These are phyloP conservation scores for Pherbina coryleti DNA, from an alignment of 2,888 invertebrate genomes.

Conservation along the genomic window DNA sequence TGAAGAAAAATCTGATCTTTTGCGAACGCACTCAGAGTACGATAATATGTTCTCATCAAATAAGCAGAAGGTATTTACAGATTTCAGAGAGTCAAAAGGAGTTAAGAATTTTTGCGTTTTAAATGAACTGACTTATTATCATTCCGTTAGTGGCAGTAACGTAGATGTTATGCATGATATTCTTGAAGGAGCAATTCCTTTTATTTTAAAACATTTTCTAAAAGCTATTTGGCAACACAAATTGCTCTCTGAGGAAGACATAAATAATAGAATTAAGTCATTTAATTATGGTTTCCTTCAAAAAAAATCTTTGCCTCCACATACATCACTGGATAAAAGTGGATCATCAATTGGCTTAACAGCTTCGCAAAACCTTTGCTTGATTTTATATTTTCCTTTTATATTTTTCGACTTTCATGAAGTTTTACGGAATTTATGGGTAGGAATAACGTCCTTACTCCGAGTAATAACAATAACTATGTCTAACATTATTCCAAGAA, in stretches of 20 bases:
- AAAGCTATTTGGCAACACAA: background rate
- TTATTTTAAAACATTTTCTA: constrained; percentile 1
- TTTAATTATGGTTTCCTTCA: constrained; percentile 32
- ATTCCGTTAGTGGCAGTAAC: constrained; percentile 24
- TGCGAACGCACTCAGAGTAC: background rate
- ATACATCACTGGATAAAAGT: constrained; percentile 1
- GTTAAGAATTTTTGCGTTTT: background rate
- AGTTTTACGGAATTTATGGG: background rate
- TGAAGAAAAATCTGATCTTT: too few relatives aligned
- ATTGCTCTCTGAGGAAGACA: constrained; percentile 11
- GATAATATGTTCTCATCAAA: background rate
- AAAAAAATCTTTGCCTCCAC: background rate
- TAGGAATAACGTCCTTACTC: background rate
- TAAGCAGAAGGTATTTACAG: background rate
- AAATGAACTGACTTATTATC: constrained; percentile 11
- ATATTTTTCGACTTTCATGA: background rate
- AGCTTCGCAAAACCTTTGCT: constrained; percentile 30
- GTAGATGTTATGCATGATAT: constrained; percentile 32
- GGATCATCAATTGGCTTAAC: constrained; percentile 14
- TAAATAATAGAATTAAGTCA: constrained; percentile 26
- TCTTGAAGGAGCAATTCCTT: constrained; percentile 30
- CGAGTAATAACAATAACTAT: background rate
- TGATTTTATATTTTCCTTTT: constrained; percentile 20
- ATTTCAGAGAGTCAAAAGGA: constrained; percentile 27
- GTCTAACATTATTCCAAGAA: background rate